Evolutionary conservation across 2,888 invertebrate species (phyloP), one percentile per base, ranked within the genome.

Genomic region (Serripes groenlandicus): DNA sequence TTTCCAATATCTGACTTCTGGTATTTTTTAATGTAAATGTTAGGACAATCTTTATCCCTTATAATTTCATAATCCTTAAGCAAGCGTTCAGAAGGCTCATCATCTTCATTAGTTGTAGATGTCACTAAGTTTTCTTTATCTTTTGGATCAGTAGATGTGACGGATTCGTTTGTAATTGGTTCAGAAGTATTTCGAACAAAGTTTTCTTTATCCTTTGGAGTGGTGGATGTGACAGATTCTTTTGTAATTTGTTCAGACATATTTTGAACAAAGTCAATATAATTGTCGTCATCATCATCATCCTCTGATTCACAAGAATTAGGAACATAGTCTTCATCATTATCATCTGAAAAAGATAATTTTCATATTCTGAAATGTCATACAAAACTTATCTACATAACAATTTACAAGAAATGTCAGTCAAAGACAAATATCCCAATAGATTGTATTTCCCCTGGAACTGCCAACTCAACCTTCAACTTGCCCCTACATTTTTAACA

Each of bases 1-100:
- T 76, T 76, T 18, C 72, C 78, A 5, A 52, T 42, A 74, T 78
- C 75, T n/a, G 58, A 52, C 28, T 60, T 58, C 52, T 35, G 18
- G 23, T 49, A 75, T 66, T 54, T 69, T 70, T 84, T 81, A 21
- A 83, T 71, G 28, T 73, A 83, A 66, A 83, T 69, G 42, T 75
- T 78, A 26, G 75, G 21, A 68, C 28, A 28, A 7, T 60, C 28
- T 7, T 28, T 4, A 18, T 60, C 58, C 18, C 58, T 23, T 4
- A 60, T 3, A 4, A 7, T 60, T 28, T 60, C 58, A 15, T 23
- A 7, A 28, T 60, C 18, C 28, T 3, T 23, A 9, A 28, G 28
- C 9, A 15, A 42, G 7, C 42, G 42, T 42, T 42, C 9, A 42
- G 9, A 42, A 42, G 42, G 42, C 42, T 42, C 15, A 42, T 42